Conservation (phyloP, 2,888 invertebrate species). For the Acanthosepion esculentum region DNA sequence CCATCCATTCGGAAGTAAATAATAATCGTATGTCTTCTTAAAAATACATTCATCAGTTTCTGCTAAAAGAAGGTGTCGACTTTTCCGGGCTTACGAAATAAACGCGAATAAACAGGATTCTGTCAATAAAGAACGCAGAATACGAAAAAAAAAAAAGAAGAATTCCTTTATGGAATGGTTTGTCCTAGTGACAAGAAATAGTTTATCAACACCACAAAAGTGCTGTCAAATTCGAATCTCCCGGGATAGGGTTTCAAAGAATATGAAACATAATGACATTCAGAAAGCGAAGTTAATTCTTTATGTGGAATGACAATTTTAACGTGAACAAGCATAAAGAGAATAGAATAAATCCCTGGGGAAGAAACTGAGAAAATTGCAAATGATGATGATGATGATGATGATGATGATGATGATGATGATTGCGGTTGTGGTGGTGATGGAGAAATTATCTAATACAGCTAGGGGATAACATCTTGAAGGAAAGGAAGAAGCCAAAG, state of each 20-base stretch:
- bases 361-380: too few species aligned
- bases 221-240: not conserved
- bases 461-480: too few species aligned
- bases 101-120: not conserved
- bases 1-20: too few species aligned
- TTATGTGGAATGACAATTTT: not conserved
- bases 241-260: not conserved
- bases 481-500: too few species aligned
- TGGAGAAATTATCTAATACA: too few species aligned
- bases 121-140: not conserved
- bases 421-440: too few species aligned
- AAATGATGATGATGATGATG: too few species aligned
- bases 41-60: too few species aligned
- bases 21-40: too few species aligned
- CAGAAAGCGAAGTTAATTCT: not conserved
- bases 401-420: too few species aligned
- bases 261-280: slow-evolving; percentile 15
- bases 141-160: not conserved
- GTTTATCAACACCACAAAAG: not conserved
- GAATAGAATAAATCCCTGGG: too few species aligned
- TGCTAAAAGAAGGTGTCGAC: not conserved
- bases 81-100: not conserved
- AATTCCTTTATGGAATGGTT: not conserved
- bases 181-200: not conserved
- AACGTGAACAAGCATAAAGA: too few species aligned